Evolutionary conservation across 2,888 invertebrate species (phyloP), one percentile per base, ranked within the genome.

Genomic region (Ectropis crepuscularia): DNA sequence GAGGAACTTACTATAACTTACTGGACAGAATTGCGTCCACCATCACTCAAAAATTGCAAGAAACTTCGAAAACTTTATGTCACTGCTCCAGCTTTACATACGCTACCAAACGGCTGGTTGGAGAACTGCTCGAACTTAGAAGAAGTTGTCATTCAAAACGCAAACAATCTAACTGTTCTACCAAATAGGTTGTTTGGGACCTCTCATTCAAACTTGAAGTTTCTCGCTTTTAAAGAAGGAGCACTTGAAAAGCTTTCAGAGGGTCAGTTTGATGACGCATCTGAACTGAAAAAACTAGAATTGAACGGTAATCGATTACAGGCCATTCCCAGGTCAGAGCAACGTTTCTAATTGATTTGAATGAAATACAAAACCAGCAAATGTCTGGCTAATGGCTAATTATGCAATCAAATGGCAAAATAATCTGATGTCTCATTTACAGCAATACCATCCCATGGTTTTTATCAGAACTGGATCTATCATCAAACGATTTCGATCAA

Each of bases 381-480:
- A 28, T 28, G 16, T 28, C 16, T 28, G 16, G 16, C 16, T 28
- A 4, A 28, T 28, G 2, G 16, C 2, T 28, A 28, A 4, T 28
- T 28, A 28, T 28, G 1, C 4, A 28, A 28, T 28, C 4, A 28
- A 28, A 28, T 28, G 16, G 16, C 16, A 4, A 1, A 28, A 28
- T 50, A 6, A 12, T 50, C 5, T n/a, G 6, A 10, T 37, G 2
- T 11, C 6, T 6, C 6, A 2, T 12, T 50, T 39, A 0, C 8
- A 39, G 50, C 9, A 16, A 5, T 9, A 39, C 50, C 1, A 36
- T 48, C 10, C 36, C 48, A 2, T 36, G 10, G 0, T 8, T 8
- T 0, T 16, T 58, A 43, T 5, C 6, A 0, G 5, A 11, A 6
- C 42, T 60, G 53, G 42, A 61, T n/a, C 49, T 61, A n/a, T 53